These are phyloP conservation scores for Philaethria dido DNA, from an alignment of 2,888 invertebrate genomes.

Conservation along the genomic window DNA sequence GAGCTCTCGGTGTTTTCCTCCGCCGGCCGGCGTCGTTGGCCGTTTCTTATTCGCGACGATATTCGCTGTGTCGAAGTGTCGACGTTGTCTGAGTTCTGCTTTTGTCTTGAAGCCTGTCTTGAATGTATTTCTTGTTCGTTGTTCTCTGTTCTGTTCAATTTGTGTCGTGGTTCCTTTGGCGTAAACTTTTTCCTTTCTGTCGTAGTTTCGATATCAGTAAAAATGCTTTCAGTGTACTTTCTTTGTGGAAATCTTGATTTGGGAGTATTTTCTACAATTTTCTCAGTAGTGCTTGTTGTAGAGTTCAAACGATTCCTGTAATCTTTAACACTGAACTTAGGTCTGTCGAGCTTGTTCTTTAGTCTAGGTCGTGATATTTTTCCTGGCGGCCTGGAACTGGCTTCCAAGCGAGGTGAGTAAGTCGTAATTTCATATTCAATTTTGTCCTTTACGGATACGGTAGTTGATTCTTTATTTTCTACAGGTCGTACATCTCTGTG, in stretches of 20 bases:
- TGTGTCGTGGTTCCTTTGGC: constrained; percentile 77
- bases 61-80: constrained; percentile 72
- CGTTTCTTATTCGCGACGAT: constrained; percentile 72
- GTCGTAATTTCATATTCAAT: constrained; percentile 58
- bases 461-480: constrained; percentile 70
- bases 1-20: constrained; percentile 68
- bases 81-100: constrained; percentile 61
- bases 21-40: constrained; percentile 67
- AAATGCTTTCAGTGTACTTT: constrained; percentile 67
- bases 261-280: constrained; percentile 59
- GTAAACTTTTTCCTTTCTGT: constrained; percentile 81
- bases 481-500: constrained; percentile 76
- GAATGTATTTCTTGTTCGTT: constrained; percentile 69
- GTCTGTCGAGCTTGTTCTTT: constrained; percentile 85
- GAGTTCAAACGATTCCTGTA: constrained; percentile 87
- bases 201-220: constrained; percentile 66
- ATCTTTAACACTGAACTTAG: constrained; percentile 90
- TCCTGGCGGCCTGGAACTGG: constrained; percentile 56
- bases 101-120: constrained; percentile 63
- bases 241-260: constrained; percentile 79
- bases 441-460: constrained; percentile 55
- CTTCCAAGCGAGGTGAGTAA: constrained; percentile 60
- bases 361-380: constrained; percentile 66
- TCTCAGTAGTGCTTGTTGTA: constrained; percentile 78
- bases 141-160: constrained; percentile 60